These are phyloP conservation scores for Drosophila cognata DNA, from an alignment of 2,888 invertebrate genomes.

Conservation along the genomic window DNA sequence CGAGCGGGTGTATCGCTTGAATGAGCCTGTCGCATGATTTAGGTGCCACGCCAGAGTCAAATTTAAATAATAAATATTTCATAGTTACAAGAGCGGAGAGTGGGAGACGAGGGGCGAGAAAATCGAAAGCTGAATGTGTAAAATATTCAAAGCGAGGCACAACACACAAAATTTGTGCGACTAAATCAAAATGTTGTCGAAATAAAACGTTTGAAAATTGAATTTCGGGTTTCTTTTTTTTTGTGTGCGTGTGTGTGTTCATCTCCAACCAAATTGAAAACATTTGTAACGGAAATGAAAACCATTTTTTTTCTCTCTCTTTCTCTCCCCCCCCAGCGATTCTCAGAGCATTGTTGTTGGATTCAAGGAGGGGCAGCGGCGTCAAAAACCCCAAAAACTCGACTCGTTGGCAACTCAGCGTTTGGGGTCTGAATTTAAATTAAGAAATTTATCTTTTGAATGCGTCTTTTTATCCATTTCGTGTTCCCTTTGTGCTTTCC, in stretches of 20 bases:
- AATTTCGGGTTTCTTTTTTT: constrained; percentile 54
- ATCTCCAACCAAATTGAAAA: constrained; percentile 69
- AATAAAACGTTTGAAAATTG: constrained; percentile 81
- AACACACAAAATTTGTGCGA: constrained; percentile 46
- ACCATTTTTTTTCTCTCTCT: constrained; percentile 43
- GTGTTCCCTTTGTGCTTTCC: constrained; percentile 46
- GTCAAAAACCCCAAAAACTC: constrained; percentile 51
- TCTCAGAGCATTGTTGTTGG: background rate
- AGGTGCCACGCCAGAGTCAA: constrained; percentile 63
- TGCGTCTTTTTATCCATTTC: constrained; percentile 53
- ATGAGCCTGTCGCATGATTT: constrained; percentile 77
- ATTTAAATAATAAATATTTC: constrained; percentile 80
- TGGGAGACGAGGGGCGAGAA: constrained; percentile 50
- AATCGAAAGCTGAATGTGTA: constrained; percentile 62
- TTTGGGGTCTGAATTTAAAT: constrained; percentile 78
- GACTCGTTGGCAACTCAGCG: constrained; percentile 57
- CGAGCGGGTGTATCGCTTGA: constrained; percentile 45
- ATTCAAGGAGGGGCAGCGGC: constrained; percentile 28
- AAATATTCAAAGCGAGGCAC: constrained; percentile 72
- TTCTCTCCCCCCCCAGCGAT: background rate
- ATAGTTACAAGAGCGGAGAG: constrained; percentile 60
- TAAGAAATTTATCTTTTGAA: constrained; percentile 81
- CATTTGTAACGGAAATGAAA: constrained; percentile 81
- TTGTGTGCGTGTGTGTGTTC: constrained; percentile 22
- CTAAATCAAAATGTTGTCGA: constrained; percentile 81